These are phyloP conservation scores for Esox masquinongy DNA, from an alignment of 2,797 vertebrate species.

Conservation along the genomic window DNA sequence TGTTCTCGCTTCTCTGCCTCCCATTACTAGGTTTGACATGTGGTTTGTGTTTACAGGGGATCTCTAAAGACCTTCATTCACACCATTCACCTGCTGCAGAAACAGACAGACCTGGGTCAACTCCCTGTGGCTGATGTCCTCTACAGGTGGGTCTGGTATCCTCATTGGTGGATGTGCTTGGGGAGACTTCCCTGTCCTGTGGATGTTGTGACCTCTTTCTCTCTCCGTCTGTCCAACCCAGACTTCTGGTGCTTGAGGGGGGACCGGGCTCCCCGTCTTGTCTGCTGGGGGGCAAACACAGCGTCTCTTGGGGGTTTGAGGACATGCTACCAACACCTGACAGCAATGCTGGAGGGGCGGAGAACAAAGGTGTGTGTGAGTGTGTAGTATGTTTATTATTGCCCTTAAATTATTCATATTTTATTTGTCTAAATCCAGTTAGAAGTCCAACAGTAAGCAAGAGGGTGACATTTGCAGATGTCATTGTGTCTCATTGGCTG, in stretches of 20 bases:
- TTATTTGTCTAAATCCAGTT: slow-evolving; percentile 26
- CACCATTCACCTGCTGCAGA: slow-evolving; percentile 96
- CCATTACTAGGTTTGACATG: not conserved
- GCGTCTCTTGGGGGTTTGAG: slow-evolving; percentile 98
- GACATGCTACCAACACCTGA: slow-evolving; percentile 97
- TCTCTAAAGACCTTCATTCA: slow-evolving; percentile 99
- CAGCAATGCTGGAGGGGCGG: slow-evolving; percentile 84
- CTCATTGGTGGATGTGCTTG: not conserved
- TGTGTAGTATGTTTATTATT: not conserved
- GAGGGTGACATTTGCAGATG: not conserved
- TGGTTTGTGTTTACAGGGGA: slow-evolving; percentile 75
- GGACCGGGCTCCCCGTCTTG: slow-evolving; percentile 97
- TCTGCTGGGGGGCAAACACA: slow-evolving; percentile 94
- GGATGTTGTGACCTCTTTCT: slow-evolving; percentile 21
- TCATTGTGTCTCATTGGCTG: slow-evolving; percentile 17
- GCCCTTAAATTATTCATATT: slow-evolving; percentile 31
- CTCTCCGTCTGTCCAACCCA: slow-evolving; percentile 51
- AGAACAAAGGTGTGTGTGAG: slow-evolving; percentile 88
- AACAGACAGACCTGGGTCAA: slow-evolving; percentile 92
- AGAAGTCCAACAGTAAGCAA: slow-evolving; percentile 9
- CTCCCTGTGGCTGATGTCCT: slow-evolving; percentile 96
- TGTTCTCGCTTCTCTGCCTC: not conserved
- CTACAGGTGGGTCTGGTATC: slow-evolving; percentile 80
- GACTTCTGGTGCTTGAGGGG: slow-evolving; percentile 94
- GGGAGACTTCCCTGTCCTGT: not conserved